Base-by-base conservation (phyloP, 2,797 vertebrate species). In the Pseudochaenichthys georgianus region DNA sequence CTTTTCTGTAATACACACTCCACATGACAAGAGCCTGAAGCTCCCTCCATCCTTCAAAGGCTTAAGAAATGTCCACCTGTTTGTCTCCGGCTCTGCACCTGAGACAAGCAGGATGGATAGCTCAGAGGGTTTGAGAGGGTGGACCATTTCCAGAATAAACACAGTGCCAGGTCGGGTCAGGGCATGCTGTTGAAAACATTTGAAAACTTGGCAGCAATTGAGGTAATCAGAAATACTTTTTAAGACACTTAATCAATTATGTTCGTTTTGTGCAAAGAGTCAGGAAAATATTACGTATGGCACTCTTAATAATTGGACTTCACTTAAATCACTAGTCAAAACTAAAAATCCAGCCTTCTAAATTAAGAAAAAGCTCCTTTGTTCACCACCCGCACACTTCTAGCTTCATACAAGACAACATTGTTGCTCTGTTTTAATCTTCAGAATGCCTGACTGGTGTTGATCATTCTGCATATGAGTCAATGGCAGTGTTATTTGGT, bases 401-500 rank as follows among this genome's bases (percentile, higher is more conserved):
- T 28, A 3, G 17, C 46, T 64, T 38, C 46, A 43, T 57, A 55
- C 52, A 65, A 71, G 42, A 64, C 52, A 13, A 45, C 9, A 45
- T 23, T 60, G 41, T 55, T 41, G 45, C 51, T 80, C 60, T 48
- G 64, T 74, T 81, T 79, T 70, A 73, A 74, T 87, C 73, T 75
- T 73, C 31, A 54, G 23, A 75, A 77, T 19, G 19, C 73, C 63
- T 72, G 52, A 83, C 67, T 77, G 73, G 45, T 84, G 77, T 84
- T 77, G 73, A 90, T 89, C 51, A 73, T 31, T 63, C 67, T 70
- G 46, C 57, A 54, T 76, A 77, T 87, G 83, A 87, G 83, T 86
- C 83, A 84, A 77, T 79, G 64, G 54, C 79, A 60, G 67, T 81
- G 64, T 78, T 84, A 74, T 87, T 74, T 77, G 78, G 61, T 87